Base-by-base conservation (phyloP, 2,113 vertebrate species). In the Ursus arctos region DNA sequence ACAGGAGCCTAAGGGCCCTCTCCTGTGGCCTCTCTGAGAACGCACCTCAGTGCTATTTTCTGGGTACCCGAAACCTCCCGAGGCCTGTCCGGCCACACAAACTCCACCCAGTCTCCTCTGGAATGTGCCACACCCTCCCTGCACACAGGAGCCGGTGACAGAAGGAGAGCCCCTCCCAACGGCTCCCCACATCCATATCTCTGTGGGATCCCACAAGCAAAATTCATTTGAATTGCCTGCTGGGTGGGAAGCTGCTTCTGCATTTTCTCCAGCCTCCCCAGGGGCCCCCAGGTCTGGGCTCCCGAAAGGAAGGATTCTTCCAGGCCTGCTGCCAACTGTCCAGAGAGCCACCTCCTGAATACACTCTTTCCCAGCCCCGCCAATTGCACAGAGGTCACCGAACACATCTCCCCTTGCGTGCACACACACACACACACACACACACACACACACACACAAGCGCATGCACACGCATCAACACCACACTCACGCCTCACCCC, bases 81-180 rank as follows among this genome's bases (percentile, higher is more conserved):
- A 84, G 89, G 26, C 83, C 55, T 16, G 36, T 94, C 83, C 22
- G 63, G 71, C 43, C 55, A 15, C 63, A 84, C 24, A 7, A 16
- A 22, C 74, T 49, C 83, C 59, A 19, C 59, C 26, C 76, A 40
- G 88, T n/a, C 80, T 88, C 72, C 96, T 65, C 89, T 24, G 88
- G 94, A 97, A 93, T 86, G 95, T 77, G 95, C 97, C 97, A 96
- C 97, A 67, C 96, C 97, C 96, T 97, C 95, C 61, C 43, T 22
- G 90, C 28, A 91, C 67, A 71, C 16, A 82, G 22, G 4, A 51
- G 67, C 43, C 7, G 8, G 43, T 2, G 7, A 49, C 55, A 8
- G 7, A 49, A 80, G 71, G 74, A 55, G 4, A 15, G 80, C 5
- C 57, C 36, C 33, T 63, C 49, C 84, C 55, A 16, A 31, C 0